Evolutionary conservation across 2,888 invertebrate genomes (phyloP), one percentile per base, ranked within the genome.

Genomic region (Rotaria magnacalcarata): DNA sequence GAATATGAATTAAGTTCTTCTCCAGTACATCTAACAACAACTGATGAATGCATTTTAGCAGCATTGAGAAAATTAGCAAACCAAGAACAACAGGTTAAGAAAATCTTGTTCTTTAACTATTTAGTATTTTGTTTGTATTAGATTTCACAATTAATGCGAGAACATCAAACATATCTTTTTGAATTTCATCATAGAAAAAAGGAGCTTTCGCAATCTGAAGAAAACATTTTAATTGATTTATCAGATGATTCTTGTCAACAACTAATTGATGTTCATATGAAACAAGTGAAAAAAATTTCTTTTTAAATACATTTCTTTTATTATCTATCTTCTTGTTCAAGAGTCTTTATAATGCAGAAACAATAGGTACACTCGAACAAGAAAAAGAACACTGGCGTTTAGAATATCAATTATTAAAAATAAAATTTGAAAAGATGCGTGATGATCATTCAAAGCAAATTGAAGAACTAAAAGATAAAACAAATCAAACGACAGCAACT

Each of bases 361-460:
- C 89, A 87, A 89, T 91, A 21, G 89, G 89, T 52, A 89, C 90
- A 85, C 88, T 92, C 60, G 92, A 94, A 90, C 93, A 94, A 90
- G 94, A 95, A 89, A 92, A 93, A 87, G 94, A 94, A 88, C 93
- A 94, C 89, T 95, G 94, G 94, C 93, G 93, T 89, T 92, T 94
- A 1, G 94, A 95, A 90, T 94, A 93, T 89, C 94, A 94, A 89
- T 91, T 94, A 84, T 90, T 94, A 52, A 93, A 93, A 90, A 92
- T 93, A 87, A 93, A 93, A 89, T 92, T 91, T 88, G 92, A 91
- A 80, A 91, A 93, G 88, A 87, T 87, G 11, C 86, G 54, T 27
- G 84, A 54, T 84, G 84, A 50, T 84, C 27, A 54, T 47, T 43
- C 50, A 47, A 54, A 50, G 19, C 50, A 54, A 54, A 54, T 54